phyloP scores from a whole-genome alignment of 1,140 invertebrate genomes.

The Dendroctonus ponderosae region DNA sequence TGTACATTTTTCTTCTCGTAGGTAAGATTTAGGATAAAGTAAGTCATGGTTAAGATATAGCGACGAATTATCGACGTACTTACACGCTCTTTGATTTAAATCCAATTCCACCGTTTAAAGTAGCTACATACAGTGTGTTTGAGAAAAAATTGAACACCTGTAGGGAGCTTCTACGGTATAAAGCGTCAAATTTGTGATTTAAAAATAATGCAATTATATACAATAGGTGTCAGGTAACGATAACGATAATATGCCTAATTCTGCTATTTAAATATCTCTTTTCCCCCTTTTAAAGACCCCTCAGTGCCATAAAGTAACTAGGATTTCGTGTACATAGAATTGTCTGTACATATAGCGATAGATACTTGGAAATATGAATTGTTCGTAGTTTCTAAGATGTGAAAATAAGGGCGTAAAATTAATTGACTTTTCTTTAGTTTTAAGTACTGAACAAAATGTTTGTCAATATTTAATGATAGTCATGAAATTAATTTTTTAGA shows the following conservation, averaged over 20 bases:
- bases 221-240: not conserved
- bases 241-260: conserved; percentile 7
- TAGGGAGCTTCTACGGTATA: not conserved
- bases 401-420: conserved; percentile 2
- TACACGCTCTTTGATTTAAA: conserved; percentile 26
- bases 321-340: conserved; percentile 2
- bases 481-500: conserved; percentile 9
- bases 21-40: conserved; percentile 22
- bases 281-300: not conserved
- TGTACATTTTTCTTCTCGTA: conserved; percentile 41
- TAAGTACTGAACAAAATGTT: conserved; percentile 10
- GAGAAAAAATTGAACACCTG: too few relatives aligned
- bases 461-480: conserved; percentile 17
- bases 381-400: conserved; percentile 1
- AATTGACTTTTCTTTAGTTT: conserved; percentile 4
- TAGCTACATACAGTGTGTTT: conserved; percentile 1
- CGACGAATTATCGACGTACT: conserved; percentile 16
- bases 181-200: conserved; percentile 43
- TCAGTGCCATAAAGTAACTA: conserved; percentile 3
- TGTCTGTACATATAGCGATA: conserved; percentile 4
- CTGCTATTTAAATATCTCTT: not conserved
- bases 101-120: conserved; percentile 11
- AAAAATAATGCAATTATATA: conserved; percentile 15
- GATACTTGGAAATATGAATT: conserved; percentile 10
- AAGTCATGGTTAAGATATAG: not conserved